Percentiles rank a stretch among this genome's conserved stretches.
Conservation (phyloP, 2,113 vertebrate genomes). For the Nicator chloris region DNA sequence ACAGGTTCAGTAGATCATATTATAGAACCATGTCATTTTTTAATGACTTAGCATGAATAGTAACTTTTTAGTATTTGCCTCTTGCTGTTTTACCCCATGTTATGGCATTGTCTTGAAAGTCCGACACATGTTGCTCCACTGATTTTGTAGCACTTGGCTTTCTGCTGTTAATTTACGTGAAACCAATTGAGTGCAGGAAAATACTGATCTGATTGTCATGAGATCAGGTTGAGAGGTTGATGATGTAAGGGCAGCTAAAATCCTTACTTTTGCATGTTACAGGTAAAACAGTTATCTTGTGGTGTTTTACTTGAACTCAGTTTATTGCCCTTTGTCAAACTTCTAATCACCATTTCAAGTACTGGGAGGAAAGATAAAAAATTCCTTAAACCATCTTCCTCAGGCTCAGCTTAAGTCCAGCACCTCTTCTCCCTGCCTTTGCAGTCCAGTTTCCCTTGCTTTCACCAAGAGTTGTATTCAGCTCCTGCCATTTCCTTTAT, state of each 20-base stretch:
- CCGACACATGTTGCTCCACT: background rate
- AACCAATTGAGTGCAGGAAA: background rate
- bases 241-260: background rate
- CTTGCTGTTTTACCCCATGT: background rate
- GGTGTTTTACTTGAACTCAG: background rate
- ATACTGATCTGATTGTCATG: background rate
- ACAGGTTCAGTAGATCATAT: constrained; percentile 33
- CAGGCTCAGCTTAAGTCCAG: background rate
- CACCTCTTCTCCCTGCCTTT: background rate
- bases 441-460: background rate
- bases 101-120: background rate
- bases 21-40: constrained; percentile 32
- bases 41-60: constrained; percentile 36
- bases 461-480: background rate
- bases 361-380: background rate
- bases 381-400: background rate
- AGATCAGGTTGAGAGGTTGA: background rate
- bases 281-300: background rate
- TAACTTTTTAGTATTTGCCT: constrained; percentile 10
- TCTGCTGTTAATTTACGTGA: background rate
- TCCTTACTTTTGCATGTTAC: background rate
- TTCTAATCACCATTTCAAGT: background rate
- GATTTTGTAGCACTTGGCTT: background rate
- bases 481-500: background rate
- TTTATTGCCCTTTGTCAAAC: background rate